Conservation (phyloP, 2,888 invertebrate genomes). For the Ectemnius continuus region DNA sequence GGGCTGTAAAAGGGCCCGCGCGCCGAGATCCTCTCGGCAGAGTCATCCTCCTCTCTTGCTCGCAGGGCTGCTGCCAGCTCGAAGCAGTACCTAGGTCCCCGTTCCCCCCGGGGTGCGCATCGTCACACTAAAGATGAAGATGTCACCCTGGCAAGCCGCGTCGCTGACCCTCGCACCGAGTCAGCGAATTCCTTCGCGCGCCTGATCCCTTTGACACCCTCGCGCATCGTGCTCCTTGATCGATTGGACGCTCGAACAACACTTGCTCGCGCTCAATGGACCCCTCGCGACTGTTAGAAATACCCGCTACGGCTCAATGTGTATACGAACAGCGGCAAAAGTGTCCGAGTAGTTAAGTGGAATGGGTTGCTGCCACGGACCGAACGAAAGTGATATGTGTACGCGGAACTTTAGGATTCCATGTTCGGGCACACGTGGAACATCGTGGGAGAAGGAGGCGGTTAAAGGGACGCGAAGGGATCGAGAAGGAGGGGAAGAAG, state of each 20-base stretch:
- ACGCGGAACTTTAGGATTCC: constrained; percentile 26
- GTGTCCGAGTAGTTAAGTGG: background rate
- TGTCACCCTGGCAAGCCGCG: constrained; percentile 51
- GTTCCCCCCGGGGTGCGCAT: constrained; percentile 1
- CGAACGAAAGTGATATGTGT: constrained; percentile 3
- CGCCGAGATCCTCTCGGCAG: constrained; percentile 39
- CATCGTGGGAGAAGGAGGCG: constrained; percentile 44
- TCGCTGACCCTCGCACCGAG: constrained; percentile 49
- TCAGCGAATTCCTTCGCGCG: constrained; percentile 58
- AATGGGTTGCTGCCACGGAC: background rate
- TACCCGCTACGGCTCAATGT: background rate
- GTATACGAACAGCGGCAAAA: background rate
- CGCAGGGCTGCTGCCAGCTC: constrained; percentile 1
- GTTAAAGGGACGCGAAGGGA: constrained; percentile 27
- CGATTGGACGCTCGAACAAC: constrained; percentile 41
- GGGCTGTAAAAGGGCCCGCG: constrained; percentile 33
- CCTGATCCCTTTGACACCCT: constrained; percentile 49
- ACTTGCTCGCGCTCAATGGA: constrained; percentile 34
- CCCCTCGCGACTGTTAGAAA: background rate
- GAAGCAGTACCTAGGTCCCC: background rate
- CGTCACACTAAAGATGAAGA: constrained; percentile 48
- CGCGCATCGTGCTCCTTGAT: constrained; percentile 38
- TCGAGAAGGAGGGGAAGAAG: constrained; percentile 25
- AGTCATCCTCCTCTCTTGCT: constrained; percentile 36
- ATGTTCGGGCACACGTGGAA: constrained; percentile 47